Evolutionary conservation across 2,888 invertebrate species (phyloP).

Genomic region (Capitulum mitella): DNA sequence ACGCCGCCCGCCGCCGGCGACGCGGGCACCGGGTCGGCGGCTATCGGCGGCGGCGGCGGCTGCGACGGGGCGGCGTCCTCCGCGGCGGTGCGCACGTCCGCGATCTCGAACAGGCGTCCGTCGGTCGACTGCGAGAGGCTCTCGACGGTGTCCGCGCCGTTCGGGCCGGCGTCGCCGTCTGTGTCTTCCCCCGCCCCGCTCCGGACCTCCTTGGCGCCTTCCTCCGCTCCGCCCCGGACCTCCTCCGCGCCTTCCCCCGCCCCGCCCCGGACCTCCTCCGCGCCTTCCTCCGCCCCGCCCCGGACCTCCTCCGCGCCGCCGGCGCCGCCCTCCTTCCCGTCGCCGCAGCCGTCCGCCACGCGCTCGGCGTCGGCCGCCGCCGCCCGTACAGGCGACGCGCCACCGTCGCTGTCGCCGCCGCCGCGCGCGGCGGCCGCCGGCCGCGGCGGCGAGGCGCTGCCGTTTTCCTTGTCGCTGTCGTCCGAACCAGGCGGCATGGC

Average conservation of each 20-base stretch:
- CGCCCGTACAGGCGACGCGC: not conserved
- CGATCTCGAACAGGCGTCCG: not conserved
- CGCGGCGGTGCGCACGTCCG: not conserved
- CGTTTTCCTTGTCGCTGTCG: constrained; percentile 20
- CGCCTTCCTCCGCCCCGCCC: not conserved
- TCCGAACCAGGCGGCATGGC: not conserved
- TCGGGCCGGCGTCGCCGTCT: too few species aligned
- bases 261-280: not conserved
- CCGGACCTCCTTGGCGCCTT: too few species aligned
- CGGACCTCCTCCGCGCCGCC: not conserved
- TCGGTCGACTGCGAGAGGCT: too few species aligned
- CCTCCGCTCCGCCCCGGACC: too few species aligned
- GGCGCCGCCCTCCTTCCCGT: not conserved
- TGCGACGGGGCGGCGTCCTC: not conserved
- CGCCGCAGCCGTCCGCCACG: not conserved
- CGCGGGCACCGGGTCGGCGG: not conserved
- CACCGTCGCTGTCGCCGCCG: not conserved
- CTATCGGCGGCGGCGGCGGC: not conserved
- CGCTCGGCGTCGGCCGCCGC: not conserved
- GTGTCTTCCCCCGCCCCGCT: too few species aligned
- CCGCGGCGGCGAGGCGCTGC: not conserved
- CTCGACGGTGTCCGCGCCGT: too few species aligned
- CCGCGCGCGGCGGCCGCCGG: not conserved
- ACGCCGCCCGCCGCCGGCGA: not conserved
- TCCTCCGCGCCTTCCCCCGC: too few species aligned